These are phyloP conservation scores for Drosophila vallismaia DNA, from an alignment of 2,888 invertebrate species.

Conservation along the genomic window DNA sequence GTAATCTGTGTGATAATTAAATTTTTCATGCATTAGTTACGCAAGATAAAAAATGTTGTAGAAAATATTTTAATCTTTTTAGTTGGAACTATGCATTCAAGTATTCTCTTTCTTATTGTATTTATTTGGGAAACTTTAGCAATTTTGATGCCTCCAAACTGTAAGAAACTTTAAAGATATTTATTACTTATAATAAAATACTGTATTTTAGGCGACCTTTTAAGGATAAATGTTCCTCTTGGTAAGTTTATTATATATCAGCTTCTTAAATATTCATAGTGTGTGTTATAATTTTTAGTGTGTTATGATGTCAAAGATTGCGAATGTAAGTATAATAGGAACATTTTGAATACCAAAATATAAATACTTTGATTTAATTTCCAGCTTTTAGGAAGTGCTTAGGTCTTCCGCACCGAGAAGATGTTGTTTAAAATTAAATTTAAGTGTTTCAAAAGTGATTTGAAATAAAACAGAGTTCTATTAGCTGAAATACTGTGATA, in stretches of 20 bases:
- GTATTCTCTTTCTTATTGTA: too few relatives aligned
- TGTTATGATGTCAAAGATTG: background rate
- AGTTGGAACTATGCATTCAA: too few relatives aligned
- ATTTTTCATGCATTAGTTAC: too few relatives aligned
- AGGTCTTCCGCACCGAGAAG: background rate
- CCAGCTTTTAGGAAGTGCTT: background rate
- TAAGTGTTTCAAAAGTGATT: background rate
- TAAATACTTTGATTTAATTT: rapidly evolving
- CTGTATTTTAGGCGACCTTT: too few relatives aligned
- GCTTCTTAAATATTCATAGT: background rate
- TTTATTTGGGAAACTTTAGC: too few relatives aligned
- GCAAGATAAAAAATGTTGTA: too few relatives aligned
- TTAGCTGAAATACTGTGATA: background rate
- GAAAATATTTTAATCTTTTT: too few relatives aligned
- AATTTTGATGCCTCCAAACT: too few relatives aligned
- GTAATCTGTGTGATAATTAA: too few relatives aligned
- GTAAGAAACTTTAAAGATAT: too few relatives aligned
- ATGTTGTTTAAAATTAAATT: background rate
- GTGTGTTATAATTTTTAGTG: background rate
- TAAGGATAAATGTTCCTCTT: background rate
- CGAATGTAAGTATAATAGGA: background rate
- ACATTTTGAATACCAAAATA: too few relatives aligned
- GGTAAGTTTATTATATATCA: background rate
- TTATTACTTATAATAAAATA: too few relatives aligned
- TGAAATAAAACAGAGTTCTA: slow-evolving; percentile 2